Base-by-base conservation (phyloP, 2,888 invertebrate genomes). In the Volucella bombylans region DNA sequence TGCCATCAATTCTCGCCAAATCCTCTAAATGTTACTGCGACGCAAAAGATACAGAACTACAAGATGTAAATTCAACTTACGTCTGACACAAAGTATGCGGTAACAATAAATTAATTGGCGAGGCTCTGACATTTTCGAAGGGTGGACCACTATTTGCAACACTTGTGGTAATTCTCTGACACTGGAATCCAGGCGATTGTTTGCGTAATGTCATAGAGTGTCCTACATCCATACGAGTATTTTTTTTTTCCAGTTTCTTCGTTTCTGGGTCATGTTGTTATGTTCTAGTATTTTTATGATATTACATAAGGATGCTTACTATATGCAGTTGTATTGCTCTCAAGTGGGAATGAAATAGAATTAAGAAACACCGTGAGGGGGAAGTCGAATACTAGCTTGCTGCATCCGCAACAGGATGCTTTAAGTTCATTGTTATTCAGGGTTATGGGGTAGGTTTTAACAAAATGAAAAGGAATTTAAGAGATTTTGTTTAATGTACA, bases 51-150 rank as follows among this genome's bases (percentile, higher is more conserved):
- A 45, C 12, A 38, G n/a, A n/a, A 23, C n/a, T 31, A 14, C 47
- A 59, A 15, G 49, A 50, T 41, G 15, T 57, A 39, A 59, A 69
- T 59, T 49, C 23, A 59, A 69, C 59, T 59, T 59, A 59, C 18
- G 18, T 57, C 69, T 49, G 18, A 11, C 54, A n/a, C 18, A 39
- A 49, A 38, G 50, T 41, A n/a, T 23, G 71, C 59, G 31, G 49
- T 52, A 50, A 61, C 39, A 39, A 52, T 50, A 61, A 71, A 71
- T 71, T 61, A 59, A 71, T 61, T 59, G 31, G 50, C 50, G 12
- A 52, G 12, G 39, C 52, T 67, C 52, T 14, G 59, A 41, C 18
- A 23, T 15, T 18, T 39, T 12, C n/a, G 1, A n/a, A 71, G 59
- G n/a, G 14, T 31, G 31, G 4, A 6, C 31, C 6, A 6, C 31